Percentiles rank a stretch among this genome's conserved stretches.
Evolutionary conservation across 2,888 invertebrate species (phyloP).

Genomic region (Patella depressa): DNA sequence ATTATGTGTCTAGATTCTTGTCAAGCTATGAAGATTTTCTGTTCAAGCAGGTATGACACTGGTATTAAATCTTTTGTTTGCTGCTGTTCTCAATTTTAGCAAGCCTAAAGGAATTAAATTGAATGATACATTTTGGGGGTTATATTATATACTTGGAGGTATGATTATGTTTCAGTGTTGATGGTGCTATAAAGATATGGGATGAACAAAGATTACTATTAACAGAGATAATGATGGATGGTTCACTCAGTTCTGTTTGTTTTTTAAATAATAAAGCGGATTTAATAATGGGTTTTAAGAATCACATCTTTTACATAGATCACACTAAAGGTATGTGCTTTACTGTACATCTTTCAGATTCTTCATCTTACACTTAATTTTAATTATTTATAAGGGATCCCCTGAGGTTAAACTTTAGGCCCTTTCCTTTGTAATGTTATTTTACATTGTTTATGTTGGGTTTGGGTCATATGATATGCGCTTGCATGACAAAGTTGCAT

Average conservation of each 20-base stretch:
- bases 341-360: neutral
- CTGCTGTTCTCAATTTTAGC: too few relatives aligned
- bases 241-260: slow-evolving; percentile 55
- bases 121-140: too few relatives aligned
- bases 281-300: slow-evolving; percentile 63
- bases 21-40: slow-evolving; percentile 49
- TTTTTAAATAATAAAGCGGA: slow-evolving; percentile 65
- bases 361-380: too few relatives aligned
- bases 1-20: slow-evolving; percentile 64
- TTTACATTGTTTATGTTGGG: too few relatives aligned
- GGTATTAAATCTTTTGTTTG: too few relatives aligned
- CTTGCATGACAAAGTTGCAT: too few relatives aligned
- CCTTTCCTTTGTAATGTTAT: too few relatives aligned
- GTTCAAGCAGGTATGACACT: slow-evolving; percentile 58
- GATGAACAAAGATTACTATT: slow-evolving; percentile 55
- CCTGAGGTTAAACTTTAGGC: too few relatives aligned
- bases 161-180: slow-evolving; percentile 43
- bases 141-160: too few relatives aligned
- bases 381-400: too few relatives aligned
- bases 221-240: slow-evolving; percentile 63
- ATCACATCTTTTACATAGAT: slow-evolving; percentile 66
- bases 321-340: slow-evolving; percentile 53
- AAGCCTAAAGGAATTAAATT: too few relatives aligned
- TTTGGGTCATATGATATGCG: too few relatives aligned
- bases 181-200: slow-evolving; percentile 69